These are phyloP conservation scores for Sapajus apella DNA, from an alignment of 2,113 vertebrate genomes.

Conservation along the genomic window DNA sequence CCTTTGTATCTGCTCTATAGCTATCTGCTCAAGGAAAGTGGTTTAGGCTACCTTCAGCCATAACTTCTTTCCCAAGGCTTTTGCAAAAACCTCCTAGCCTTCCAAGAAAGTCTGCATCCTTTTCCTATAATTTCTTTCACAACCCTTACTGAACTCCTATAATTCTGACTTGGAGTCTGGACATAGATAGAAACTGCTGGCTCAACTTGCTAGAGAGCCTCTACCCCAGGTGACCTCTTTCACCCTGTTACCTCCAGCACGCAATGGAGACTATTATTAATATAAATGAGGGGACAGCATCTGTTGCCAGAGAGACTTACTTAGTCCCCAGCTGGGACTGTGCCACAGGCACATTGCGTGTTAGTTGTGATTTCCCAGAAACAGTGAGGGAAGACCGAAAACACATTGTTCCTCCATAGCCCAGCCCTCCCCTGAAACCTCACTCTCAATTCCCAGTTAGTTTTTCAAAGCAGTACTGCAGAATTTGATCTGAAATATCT, in stretches of 20 bases:
- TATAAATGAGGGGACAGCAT: neutral
- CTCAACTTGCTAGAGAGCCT: neutral
- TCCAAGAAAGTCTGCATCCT: no score
- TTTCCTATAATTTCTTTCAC: no score
- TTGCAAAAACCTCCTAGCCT: no score
- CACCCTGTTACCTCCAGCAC: fast-evolving
- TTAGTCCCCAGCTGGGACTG: neutral
- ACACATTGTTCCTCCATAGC: neutral
- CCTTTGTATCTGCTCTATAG: no score
- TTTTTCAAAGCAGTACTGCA: neutral
- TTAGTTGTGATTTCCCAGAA: slow-evolving; percentile 48
- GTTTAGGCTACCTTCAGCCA: no score
- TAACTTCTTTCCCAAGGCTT: no score
- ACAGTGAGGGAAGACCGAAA: neutral
- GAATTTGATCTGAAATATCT: neutral
- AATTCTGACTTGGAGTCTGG: neutral
- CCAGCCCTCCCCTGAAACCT: fast-evolving
- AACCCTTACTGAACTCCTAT: no score
- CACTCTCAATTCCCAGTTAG: neutral
- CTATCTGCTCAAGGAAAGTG: no score
- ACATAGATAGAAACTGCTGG: neutral
- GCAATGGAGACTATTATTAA: neutral
- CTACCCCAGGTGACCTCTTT: neutral
- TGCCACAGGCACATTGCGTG: no score
- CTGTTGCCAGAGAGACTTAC: neutral